Base-by-base conservation (phyloP, 2,797 vertebrate genomes). In the Pseudotriccus pelzelni region DNA sequence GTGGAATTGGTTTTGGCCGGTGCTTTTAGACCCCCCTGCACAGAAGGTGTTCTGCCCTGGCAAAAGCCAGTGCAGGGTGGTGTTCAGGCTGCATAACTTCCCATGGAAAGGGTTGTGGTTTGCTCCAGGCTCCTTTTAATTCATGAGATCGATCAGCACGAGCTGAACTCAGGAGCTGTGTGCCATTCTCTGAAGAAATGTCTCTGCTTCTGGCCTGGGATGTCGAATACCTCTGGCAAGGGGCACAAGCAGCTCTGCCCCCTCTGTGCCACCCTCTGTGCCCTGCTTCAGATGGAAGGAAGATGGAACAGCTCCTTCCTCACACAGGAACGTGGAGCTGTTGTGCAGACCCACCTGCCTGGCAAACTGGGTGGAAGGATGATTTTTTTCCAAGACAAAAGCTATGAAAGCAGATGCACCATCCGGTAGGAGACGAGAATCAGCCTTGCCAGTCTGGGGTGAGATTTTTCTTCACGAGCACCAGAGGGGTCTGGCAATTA, bases 371-470 rank as follows among this genome's bases (percentile, higher is more conserved):
- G 32, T 1, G 14, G 19, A 37, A 60, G 32, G 50, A 56, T 28
- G 14, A 41, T 24, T 58, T 47, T 36, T 41, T 30, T 22, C 19
- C 74, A 55, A 70, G 44, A 63, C 49, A 63, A 67, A 78, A 63
- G 56, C 49, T 53, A 16, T 21, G 60, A 72, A 68, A 82, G 52
- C 60, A 59, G 76, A 64, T 10, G 24, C 44, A n/a, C 3, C 39
- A 64, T 8, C 30, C 1, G 0, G 21, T 3, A 63, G 41, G 62
- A 70, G 75, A 87, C 0, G 0, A 32, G 43, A 39, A 60, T 6
- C 46, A 68, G 46, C 62, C 56, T 34, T 21, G 20, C 73, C 39
- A 30, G 60, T 19, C 7, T 30, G 37, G 77, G 32, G 10, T 8
- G 55, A 74, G 49, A 7, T 3, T 30, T 30, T 36, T 39, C 70